Conservation (phyloP, 1,140 invertebrate genomes). For the Conopomorpha cramerella region DNA sequence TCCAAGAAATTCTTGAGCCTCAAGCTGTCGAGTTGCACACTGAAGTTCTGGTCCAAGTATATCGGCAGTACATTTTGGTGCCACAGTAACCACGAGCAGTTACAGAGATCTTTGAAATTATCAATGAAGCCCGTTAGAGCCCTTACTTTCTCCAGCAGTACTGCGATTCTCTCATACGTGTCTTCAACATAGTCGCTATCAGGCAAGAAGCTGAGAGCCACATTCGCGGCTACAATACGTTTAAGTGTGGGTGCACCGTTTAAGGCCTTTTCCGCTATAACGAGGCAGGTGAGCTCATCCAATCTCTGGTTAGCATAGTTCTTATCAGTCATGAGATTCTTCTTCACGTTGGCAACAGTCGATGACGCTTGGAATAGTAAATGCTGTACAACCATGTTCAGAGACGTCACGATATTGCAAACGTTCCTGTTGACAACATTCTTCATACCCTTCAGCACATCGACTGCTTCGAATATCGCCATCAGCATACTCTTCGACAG, state of each 20-base stretch:
- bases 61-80: constrained; percentile 77
- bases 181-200: constrained; percentile 60
- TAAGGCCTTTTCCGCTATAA: constrained; percentile 72
- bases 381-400: constrained; percentile 72
- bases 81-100: constrained; percentile 83
- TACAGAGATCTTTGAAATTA: constrained; percentile 65
- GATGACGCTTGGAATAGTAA: constrained; percentile 68
- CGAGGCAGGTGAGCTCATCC: constrained; percentile 70
- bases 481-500: constrained; percentile 79
- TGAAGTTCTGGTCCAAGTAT: constrained; percentile 75
- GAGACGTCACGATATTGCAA: constrained; percentile 62
- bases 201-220: constrained; percentile 71
- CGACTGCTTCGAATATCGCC: constrained; percentile 78
- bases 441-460: constrained; percentile 81
- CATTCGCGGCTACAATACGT: constrained; percentile 66
- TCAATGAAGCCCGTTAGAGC: constrained; percentile 64
- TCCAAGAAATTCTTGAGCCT: constrained; percentile 70
- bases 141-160: constrained; percentile 67
- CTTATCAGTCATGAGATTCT: constrained; percentile 48
- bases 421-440: constrained; percentile 66
- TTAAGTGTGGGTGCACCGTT: constrained; percentile 71
- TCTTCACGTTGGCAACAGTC: constrained; percentile 58
- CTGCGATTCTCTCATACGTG: constrained; percentile 54
- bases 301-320: constrained; percentile 51
- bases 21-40: constrained; percentile 65